Evolutionary conservation across 1,140 invertebrate species (phyloP).

Genomic region (Drosophila sechellia): DNA sequence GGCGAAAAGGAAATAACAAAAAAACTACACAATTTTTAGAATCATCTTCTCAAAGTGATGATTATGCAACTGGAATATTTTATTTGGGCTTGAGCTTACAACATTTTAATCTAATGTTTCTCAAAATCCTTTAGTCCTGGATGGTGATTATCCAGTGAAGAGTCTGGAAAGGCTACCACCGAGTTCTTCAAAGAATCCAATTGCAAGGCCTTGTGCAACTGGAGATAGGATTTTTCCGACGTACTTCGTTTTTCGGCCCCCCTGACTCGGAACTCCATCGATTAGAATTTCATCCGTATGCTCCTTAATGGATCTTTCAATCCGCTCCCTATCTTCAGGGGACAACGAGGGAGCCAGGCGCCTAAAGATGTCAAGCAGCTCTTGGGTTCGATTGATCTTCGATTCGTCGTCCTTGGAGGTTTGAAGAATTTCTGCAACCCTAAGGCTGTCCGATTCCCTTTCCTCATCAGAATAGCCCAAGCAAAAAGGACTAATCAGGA

Average conservation of each 20-base stretch:
- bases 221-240: not conserved
- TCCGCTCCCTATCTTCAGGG: not conserved
- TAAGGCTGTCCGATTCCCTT: not conserved
- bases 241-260: conserved; percentile 1
- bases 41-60: no score
- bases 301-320: not conserved
- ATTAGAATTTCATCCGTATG: not conserved
- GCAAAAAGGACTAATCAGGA: not conserved
- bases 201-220: not conserved
- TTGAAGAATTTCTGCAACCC: not conserved
- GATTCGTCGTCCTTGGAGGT: not conserved
- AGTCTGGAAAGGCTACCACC: not conserved
- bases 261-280: conserved; percentile 16
- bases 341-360: not conserved
- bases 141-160: not conserved
- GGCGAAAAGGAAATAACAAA: no score
- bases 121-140: no score
- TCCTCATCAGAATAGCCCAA: conserved; percentile 2
- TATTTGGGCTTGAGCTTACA: no score
- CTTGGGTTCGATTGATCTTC: conserved; percentile 5
- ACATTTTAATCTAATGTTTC: no score
- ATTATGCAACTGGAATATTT: no score
- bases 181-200: conserved; percentile 5
- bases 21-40: no score
- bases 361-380: not conserved